These are phyloP conservation scores for Falco rusticolus DNA, from an alignment of 2,797 vertebrate species.

Conservation along the genomic window DNA sequence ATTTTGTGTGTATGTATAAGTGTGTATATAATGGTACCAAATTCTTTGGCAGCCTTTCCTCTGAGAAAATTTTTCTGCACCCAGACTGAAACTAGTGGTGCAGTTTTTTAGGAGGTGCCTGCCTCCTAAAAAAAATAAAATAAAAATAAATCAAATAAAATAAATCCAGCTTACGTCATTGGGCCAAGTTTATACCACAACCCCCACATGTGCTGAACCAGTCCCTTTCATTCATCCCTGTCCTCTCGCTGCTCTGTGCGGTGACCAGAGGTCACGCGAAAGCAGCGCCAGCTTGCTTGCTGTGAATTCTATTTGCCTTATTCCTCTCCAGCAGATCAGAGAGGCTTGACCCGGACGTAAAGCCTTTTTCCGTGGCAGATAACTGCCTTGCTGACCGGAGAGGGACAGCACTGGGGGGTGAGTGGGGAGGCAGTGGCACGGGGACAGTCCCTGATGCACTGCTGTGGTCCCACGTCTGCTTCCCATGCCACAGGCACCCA, in stretches of 20 bases:
- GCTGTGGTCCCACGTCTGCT: background rate
- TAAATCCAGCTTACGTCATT: too few relatives aligned
- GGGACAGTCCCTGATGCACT: background rate
- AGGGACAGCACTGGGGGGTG: background rate
- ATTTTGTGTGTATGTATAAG: background rate
- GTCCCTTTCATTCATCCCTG: background rate
- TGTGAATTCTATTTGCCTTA: background rate
- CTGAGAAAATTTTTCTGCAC: background rate
- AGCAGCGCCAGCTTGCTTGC: accelerated
- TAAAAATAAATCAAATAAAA: too few relatives aligned
- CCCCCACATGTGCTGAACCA: accelerated
- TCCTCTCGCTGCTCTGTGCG: background rate
- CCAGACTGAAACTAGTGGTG: background rate
- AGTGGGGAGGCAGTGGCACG: accelerated
- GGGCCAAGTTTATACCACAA: background rate
- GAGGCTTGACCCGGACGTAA: background rate
- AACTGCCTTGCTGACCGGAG: background rate
- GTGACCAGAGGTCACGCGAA: background rate
- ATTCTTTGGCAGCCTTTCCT: background rate
- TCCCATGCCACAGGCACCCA: background rate
- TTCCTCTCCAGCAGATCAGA: background rate
- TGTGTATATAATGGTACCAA: background rate
- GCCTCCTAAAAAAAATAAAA: background rate
- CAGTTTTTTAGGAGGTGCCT: background rate
- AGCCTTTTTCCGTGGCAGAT: background rate